Conservation (phyloP, 2,113 vertebrate species). For the Thunnus thynnus region DNA sequence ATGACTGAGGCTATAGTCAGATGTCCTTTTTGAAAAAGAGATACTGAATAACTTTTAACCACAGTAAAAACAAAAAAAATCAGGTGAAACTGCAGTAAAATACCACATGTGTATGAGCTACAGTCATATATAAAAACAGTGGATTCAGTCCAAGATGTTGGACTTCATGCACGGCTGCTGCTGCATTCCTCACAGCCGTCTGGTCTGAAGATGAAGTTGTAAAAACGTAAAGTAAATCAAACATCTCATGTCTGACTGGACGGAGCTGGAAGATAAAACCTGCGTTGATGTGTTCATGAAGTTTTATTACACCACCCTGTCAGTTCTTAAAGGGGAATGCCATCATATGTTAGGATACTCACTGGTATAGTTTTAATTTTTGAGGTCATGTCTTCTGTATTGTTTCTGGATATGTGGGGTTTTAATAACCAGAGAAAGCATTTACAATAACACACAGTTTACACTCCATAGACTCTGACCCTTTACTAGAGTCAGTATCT, state of each 20-base stretch:
- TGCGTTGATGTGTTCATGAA: neutral
- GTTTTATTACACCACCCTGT: neutral
- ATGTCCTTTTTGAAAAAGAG: no score
- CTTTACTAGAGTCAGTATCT: no score
- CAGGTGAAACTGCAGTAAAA: neutral
- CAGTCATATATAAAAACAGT: neutral
- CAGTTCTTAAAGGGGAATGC: no score
- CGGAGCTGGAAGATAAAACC: neutral
- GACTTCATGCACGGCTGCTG: neutral
- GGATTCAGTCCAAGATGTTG: neutral
- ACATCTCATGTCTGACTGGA: neutral
- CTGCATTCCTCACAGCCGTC: slow-evolving; percentile 7
- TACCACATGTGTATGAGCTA: neutral
- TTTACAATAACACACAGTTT: no score
- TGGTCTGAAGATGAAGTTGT: neutral
- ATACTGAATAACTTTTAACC: no score
- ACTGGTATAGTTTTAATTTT: no score
- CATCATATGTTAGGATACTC: no score
- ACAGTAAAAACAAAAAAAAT: no score
- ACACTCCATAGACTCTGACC: no score
- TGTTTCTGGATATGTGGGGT: no score
- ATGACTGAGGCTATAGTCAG: neutral
- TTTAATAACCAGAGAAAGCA: no score
- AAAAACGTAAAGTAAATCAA: neutral
- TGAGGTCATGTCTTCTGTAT: no score